Conservation (phyloP, 2,888 invertebrate genomes). For the Pterostichus niger region DNA sequence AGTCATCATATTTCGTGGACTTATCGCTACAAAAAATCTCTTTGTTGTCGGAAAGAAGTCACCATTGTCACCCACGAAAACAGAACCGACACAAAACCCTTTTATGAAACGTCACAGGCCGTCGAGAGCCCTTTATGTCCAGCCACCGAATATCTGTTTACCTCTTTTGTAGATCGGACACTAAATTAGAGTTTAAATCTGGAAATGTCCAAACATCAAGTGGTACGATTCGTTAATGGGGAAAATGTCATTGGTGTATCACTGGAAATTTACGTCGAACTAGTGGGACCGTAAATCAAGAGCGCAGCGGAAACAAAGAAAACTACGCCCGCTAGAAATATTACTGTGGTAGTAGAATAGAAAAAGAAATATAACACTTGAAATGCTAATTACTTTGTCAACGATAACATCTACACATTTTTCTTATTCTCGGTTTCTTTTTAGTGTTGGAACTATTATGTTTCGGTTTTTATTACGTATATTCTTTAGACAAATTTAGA, state of each 20-base stretch:
- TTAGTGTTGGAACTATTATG: conserved; percentile 2
- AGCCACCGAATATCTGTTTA: conserved; percentile 57
- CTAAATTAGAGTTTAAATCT: conserved; percentile 53
- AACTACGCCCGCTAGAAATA: neutral
- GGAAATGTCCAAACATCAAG: conserved; percentile 42
- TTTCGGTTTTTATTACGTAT: neutral
- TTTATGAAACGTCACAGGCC: conserved; percentile 25
- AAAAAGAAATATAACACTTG: conserved; percentile 28
- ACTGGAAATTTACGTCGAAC: no score
- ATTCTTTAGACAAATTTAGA: no score
- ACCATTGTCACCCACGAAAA: conserved; percentile 27
- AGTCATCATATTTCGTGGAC: conserved; percentile 56
- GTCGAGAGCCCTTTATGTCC: conserved; percentile 33
- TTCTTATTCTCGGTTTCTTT: conserved; percentile 1
- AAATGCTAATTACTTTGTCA: conserved; percentile 40
- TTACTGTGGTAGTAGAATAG: neutral
- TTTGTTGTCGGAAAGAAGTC: conserved; percentile 39
- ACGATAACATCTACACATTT: conserved; percentile 41
- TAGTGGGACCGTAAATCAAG: neutral
- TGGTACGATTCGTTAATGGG: conserved; percentile 1
- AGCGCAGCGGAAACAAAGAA: neutral
- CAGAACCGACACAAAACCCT: conserved; percentile 12
- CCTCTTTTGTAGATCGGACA: conserved; percentile 46
- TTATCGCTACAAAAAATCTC: conserved; percentile 55
- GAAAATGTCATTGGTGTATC: no score